Base-by-base conservation (phyloP, 2,888 invertebrate genomes). In the Leptarthrus brevirostris region DNA sequence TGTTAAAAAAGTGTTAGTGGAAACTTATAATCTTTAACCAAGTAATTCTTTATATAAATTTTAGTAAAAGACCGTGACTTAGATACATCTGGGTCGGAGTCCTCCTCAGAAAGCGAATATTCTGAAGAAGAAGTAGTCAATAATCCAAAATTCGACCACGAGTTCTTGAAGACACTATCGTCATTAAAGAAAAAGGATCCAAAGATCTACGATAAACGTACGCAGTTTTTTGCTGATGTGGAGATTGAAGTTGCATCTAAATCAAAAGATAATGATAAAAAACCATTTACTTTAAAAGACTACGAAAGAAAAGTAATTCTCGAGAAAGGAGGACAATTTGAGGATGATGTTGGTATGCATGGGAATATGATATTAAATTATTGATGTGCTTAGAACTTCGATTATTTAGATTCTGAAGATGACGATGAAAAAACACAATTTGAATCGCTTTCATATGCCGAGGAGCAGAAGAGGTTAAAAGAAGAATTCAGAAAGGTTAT, bases 121-220 rank as follows among this genome's bases (percentile, higher is more conserved):
- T 81, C 81, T 0, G 82, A 82, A 5, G 82, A 83, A 36, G 82
- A 82, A 61, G 80, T 80, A 72, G 76, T 79, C 2, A 75, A 80
- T 58, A 81, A 82, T 79, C 77, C 81, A 2, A 79, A 82, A 70
- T 86, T 86, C 71, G 97, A 98, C 81, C 91, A 92, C 78, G 92
- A 93, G 77, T 98, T 98, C 84, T 90, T 95, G 52, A 93, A 93
- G 84, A 93, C 97, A 0, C 86, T 97, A 1, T 88, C 96, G 0
- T 90, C 91, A 66, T 84, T 98, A 54, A 97, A 97, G 83, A 93
- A 90, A 54, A 94, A 93, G 81, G 94, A 97, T 86, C 95, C 97
- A 0, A 88, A 89, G 78, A 96, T 97, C 77, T 98, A 98, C 84
- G 91, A 97, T 81, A 88, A 91, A 47, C 87, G 89, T 71, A 88